Conservation (phyloP, 2,797 vertebrate genomes). For the Diplodus sargus region DNA sequence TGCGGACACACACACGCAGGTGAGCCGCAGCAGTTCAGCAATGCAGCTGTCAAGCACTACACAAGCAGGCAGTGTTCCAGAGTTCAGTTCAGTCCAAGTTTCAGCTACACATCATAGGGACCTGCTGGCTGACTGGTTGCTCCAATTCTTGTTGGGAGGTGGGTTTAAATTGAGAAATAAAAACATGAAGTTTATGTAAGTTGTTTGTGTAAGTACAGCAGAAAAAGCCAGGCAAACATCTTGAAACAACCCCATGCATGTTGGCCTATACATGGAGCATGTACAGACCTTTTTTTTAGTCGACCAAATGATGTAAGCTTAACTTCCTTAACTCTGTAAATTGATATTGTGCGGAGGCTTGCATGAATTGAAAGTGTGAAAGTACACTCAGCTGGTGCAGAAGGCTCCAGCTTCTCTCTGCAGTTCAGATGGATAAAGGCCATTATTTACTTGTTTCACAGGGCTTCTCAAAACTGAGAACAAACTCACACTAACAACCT, state of each 20-base stretch:
- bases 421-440: not conserved
- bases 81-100: no score
- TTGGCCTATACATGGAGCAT: not conserved
- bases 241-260: not conserved
- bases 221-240: not conserved
- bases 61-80: no score
- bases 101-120: no score
- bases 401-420: not conserved
- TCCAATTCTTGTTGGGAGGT: not conserved
- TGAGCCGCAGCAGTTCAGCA: no score
- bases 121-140: not conserved
- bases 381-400: not conserved
- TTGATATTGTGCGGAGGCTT: not conserved
- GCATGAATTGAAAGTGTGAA: not conserved
- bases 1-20: no score
- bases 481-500: constrained; percentile 14
- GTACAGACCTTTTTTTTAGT: not conserved
- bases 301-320: not conserved
- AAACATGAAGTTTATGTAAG: not conserved
- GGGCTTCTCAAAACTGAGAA: constrained; percentile 18
- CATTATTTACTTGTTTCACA: constrained; percentile 8
- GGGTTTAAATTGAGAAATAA: not conserved
- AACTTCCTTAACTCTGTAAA: not conserved
- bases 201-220: not conserved
- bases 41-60: no score